A percentile compares a stretch with the other conserved stretches of the same genome.
Conservation (phyloP, 2,888 invertebrate species). For the Zele albiditarsus region DNA sequence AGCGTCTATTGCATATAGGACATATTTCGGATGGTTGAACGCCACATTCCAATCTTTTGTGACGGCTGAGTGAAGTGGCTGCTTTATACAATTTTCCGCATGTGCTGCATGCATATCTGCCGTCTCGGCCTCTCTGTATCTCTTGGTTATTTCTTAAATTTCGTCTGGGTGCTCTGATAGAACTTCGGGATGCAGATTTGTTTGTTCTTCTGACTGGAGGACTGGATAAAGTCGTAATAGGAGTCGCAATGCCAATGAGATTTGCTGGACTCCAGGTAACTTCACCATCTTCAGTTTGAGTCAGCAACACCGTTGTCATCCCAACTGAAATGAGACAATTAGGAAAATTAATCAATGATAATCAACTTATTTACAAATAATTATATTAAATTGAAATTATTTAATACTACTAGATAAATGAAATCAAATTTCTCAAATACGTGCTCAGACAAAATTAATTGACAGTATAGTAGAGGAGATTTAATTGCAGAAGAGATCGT, state of each 20-base stretch:
- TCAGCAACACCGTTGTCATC: conserved; percentile 59
- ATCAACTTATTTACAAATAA: not conserved
- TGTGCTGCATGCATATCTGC: conserved; percentile 65
- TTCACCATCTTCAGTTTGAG: conserved; percentile 46
- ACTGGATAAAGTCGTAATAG: conserved; percentile 13
- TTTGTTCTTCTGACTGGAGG: not conserved
- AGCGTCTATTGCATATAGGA: conserved; percentile 70
- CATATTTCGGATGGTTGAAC: conserved; percentile 71
- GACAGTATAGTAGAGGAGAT: conserved; percentile 1
- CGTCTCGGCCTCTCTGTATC: conserved; percentile 40
- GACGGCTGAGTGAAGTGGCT: conserved; percentile 71
- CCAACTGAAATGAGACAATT: conserved; percentile 60
- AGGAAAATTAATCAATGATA: conserved; percentile 33
- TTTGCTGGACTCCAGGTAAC: conserved; percentile 47
- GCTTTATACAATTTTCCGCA: conserved; percentile 72
- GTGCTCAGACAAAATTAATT: conserved; percentile 1
- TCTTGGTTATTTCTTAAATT: conserved; percentile 27
- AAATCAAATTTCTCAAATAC: not conserved
- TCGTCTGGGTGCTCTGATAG: not conserved
- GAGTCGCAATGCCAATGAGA: conserved; percentile 27
- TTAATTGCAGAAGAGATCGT: conserved; percentile 3
- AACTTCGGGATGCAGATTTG: not conserved
- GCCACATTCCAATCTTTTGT: conserved; percentile 73
- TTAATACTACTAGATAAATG: not conserved
- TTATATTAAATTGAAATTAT: not conserved